These are phyloP conservation scores for Dryobotodes eremita DNA, from an alignment of 2,888 invertebrate genomes.

Conservation along the genomic window DNA sequence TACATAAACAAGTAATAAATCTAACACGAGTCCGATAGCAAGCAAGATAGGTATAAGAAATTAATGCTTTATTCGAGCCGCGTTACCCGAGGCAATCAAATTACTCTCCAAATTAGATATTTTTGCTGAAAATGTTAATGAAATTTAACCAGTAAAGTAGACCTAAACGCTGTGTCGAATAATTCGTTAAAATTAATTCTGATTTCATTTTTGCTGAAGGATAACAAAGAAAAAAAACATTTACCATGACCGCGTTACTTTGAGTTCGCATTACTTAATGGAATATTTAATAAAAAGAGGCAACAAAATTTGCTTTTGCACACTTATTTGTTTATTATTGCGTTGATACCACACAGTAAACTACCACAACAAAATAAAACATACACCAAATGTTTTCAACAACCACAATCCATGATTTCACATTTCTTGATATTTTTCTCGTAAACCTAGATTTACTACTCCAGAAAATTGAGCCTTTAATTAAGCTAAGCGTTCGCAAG, in stretches of 20 bases:
- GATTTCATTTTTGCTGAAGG: conserved; percentile 42
- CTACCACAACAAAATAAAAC: conserved; percentile 15
- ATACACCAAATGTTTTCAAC: not conserved
- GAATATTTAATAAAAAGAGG: conserved; percentile 19
- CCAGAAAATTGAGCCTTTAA: conserved; percentile 37
- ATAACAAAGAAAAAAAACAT: conserved; percentile 25
- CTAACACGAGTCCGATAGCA: conserved; percentile 5
- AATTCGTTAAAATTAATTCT: conserved; percentile 48
- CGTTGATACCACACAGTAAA: not conserved
- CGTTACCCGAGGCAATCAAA: conserved; percentile 33
- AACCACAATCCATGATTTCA: not conserved
- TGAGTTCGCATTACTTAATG: conserved; percentile 27
- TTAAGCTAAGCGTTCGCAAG: conserved; percentile 48
- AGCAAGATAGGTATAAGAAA: conserved; percentile 21
- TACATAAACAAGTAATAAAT: conserved; percentile 7
- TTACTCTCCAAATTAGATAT: conserved; percentile 53
- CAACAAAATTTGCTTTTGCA: not conserved
- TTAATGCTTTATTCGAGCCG: conserved; percentile 12
- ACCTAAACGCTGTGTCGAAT: conserved; percentile 39
- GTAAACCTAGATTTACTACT: conserved; percentile 20
- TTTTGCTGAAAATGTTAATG: conserved; percentile 44
- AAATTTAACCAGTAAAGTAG: conserved; percentile 42
- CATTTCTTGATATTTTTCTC: conserved; percentile 36
- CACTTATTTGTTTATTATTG: not conserved
- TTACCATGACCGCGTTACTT: conserved; percentile 21